A percentile compares a stretch with the other conserved stretches of the same genome.
These are phyloP conservation scores for Melanerpes aurifrons DNA, from an alignment of 2,113 vertebrate genomes.

Conservation along the genomic window DNA sequence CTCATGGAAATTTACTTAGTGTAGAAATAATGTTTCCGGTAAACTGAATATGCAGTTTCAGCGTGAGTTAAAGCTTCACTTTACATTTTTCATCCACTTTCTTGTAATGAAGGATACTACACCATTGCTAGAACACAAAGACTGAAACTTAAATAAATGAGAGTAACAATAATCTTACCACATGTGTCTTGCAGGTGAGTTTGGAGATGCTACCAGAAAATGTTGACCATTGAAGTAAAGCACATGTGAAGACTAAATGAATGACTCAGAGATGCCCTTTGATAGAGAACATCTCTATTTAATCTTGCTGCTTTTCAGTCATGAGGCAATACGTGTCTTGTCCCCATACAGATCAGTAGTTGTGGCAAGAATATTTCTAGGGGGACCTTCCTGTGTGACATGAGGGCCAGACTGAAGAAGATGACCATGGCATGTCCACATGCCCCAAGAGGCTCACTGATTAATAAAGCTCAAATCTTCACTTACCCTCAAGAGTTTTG, in stretches of 20 bases:
- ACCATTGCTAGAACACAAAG: neutral
- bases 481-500: neutral
- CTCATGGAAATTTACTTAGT: neutral
- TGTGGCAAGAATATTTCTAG: neutral
- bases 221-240: neutral
- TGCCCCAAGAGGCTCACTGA: neutral
- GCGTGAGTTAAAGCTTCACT: neutral
- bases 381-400: neutral
- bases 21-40: neutral
- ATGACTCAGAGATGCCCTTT: neutral
- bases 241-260: neutral
- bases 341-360: neutral
- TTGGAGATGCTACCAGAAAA: neutral
- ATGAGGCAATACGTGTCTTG: neutral
- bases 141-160: neutral
- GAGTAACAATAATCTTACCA: neutral
- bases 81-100: neutral
- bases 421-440: neutral
- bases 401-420: neutral
- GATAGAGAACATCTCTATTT: rapidly evolving
- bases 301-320: neutral
- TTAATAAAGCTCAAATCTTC: neutral
- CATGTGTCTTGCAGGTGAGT: neutral
- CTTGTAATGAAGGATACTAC: neutral
- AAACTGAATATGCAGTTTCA: neutral